These are phyloP conservation scores for Micromussa lordhowensis DNA, from an alignment of 92 coral and sea anemone genomes.

Conservation along the genomic window DNA sequence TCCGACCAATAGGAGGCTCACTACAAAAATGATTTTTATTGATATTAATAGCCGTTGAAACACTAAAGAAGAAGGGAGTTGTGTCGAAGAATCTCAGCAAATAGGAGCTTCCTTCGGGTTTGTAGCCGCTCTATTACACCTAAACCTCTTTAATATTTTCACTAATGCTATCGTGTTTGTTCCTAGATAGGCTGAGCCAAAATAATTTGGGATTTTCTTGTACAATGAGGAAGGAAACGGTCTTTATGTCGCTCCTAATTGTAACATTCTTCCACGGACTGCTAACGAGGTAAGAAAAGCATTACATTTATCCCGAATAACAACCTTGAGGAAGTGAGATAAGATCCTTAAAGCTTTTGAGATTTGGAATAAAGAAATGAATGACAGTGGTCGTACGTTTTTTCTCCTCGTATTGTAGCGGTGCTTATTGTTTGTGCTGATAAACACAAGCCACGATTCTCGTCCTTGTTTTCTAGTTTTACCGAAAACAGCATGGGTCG, in stretches of 20 bases:
- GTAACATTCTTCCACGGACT: constrained; percentile 41
- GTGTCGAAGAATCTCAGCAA: not conserved
- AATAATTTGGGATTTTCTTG: not conserved
- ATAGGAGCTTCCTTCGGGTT: not conserved
- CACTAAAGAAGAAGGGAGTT: not conserved
- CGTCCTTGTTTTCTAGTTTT: not conserved
- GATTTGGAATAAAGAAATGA: not conserved
- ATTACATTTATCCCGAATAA: not conserved
- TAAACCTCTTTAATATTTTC: not conserved
- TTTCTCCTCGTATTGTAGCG: not conserved
- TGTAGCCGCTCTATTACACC: not conserved
- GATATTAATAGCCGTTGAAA: constrained; percentile 17
- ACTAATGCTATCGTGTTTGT: not conserved
- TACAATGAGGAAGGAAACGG: constrained; percentile 10
- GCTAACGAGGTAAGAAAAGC: constrained; percentile 29
- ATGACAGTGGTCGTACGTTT: not conserved
- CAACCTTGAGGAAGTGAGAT: not conserved
- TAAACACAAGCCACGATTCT: not conserved
- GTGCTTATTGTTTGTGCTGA: not conserved
- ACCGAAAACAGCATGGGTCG: constrained; percentile 26
- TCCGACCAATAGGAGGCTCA: constrained; percentile 19
- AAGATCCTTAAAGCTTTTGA: not conserved
- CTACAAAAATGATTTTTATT: constrained; percentile 17
- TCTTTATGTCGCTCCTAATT: constrained; percentile 17
- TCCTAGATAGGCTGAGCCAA: not conserved